Evolutionary conservation across 2,113 vertebrate genomes (phyloP), one percentile per base, ranked within the genome.

Genomic region (Chaetorhynchus papuensis): DNA sequence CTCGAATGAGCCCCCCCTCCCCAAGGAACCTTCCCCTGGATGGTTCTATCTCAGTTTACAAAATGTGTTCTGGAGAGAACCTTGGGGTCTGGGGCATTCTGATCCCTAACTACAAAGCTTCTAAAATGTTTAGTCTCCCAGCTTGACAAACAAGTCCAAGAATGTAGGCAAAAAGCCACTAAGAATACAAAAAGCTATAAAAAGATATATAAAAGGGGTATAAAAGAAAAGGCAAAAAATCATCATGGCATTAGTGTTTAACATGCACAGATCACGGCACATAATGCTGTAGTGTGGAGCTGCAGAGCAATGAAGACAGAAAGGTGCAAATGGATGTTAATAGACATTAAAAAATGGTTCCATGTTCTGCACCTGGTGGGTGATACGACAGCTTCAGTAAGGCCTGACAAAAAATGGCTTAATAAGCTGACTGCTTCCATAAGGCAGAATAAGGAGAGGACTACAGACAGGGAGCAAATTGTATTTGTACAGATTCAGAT

Each of bases 251-350:
- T 44, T 16, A 44, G 8, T 65, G 24, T 61, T 37, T 70, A 66
- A 28, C 15, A 45, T 0, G 0, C 2, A 22, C 24, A 41, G 10
- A 15, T 50, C 30, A 42, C 3, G 2, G 5, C 2, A 11, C 24
- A 8, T 2, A 18, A 31, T n/a, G 30, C 5, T 45, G 41, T 31
- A 75, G 37, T 13, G 7, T n/a, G 23, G 20, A 87, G 4, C 2
- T 24, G 8, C 28, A 53, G n/a, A 83, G 14, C 7, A 39, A 10
- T 6, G 21, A 64, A 50, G 22, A 59, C 13, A 74, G 8, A 26
- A 87, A 84, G 9, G 4, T 66, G 6, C 4, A 77, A 71, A 45
- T 24, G 11, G 9, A 5, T 42, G 8, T 49, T 30, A 49, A 20
- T 6, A 77, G 77, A 53, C 13, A 12, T 49, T 59, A 54, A 54